These are phyloP conservation scores for Psilopsiagon aymara DNA, from an alignment of 2,113 vertebrate species.

Conservation along the genomic window DNA sequence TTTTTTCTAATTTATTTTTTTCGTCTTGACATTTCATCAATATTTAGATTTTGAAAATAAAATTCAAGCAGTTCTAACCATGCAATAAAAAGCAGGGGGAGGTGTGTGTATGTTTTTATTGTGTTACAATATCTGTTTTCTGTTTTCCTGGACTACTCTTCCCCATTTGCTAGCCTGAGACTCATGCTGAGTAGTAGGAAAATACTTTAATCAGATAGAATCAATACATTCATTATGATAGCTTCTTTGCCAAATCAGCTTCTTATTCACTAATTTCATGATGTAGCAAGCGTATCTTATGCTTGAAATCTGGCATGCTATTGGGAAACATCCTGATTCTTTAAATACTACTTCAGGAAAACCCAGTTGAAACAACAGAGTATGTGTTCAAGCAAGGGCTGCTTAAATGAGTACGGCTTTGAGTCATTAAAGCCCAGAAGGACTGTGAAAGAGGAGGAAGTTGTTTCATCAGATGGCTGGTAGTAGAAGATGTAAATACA, in stretches of 20 bases:
- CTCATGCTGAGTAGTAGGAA: background rate
- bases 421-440: background rate
- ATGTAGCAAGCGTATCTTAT: background rate
- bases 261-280: background rate
- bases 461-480: background rate
- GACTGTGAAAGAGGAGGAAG: background rate
- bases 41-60: background rate
- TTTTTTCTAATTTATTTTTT: background rate
- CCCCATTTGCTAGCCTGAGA: background rate
- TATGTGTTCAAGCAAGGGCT: background rate
- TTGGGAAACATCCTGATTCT: background rate
- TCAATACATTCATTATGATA: background rate
- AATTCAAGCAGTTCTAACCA: background rate
- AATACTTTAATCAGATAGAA: background rate
- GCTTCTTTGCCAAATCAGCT: background rate
- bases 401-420: background rate
- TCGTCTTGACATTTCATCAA: background rate
- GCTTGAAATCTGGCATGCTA: background rate
- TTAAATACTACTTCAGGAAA: background rate
- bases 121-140: background rate
- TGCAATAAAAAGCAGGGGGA: background rate
- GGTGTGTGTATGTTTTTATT: background rate
- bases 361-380: background rate
- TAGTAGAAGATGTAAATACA: conserved; percentile 38
- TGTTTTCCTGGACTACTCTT: background rate